Conservation (phyloP, 2,113 vertebrate species). For the Hiodon tergisus region DNA sequence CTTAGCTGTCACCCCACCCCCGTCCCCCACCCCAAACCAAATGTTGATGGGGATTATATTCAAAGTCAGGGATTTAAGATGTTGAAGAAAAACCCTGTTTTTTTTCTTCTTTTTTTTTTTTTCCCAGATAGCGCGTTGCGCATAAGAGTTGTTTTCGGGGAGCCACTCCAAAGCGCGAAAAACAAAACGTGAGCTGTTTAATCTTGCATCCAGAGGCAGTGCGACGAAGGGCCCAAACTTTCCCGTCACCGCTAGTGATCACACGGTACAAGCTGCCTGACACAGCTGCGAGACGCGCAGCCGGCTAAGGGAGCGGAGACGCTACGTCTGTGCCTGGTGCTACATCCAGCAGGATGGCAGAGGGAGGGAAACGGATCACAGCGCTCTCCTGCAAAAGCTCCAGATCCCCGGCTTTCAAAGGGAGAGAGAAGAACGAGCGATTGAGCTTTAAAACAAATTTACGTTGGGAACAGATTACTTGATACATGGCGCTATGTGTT, state of each 20-base stretch:
- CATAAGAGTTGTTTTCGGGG: slow-evolving; percentile 28
- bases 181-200: slow-evolving; percentile 23
- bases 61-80: slow-evolving; percentile 25
- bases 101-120: slow-evolving; percentile 35
- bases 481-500: slow-evolving; percentile 26
- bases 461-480: slow-evolving; percentile 44
- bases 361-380: slow-evolving; percentile 45
- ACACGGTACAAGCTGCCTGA: slow-evolving; percentile 52
- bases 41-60: slow-evolving; percentile 34
- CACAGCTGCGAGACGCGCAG: slow-evolving; percentile 60
- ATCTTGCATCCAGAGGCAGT: slow-evolving; percentile 37
- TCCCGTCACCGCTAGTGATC: slow-evolving; percentile 64
- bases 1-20: too few species aligned
- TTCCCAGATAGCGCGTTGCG: slow-evolving; percentile 26
- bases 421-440: slow-evolving; percentile 45
- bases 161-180: slow-evolving; percentile 33
- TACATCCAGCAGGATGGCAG: slow-evolving; percentile 60
- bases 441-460: slow-evolving; percentile 27
- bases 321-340: slow-evolving; percentile 63
- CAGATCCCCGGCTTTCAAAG: slow-evolving; percentile 49
- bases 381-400: slow-evolving; percentile 29
- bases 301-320: slow-evolving; percentile 55
- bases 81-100: slow-evolving; percentile 24
- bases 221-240: slow-evolving; percentile 50
- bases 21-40: too few species aligned